These are phyloP conservation scores for Glyptemys insculpta DNA, from an alignment of 2,797 vertebrate genomes.

Conservation along the genomic window DNA sequence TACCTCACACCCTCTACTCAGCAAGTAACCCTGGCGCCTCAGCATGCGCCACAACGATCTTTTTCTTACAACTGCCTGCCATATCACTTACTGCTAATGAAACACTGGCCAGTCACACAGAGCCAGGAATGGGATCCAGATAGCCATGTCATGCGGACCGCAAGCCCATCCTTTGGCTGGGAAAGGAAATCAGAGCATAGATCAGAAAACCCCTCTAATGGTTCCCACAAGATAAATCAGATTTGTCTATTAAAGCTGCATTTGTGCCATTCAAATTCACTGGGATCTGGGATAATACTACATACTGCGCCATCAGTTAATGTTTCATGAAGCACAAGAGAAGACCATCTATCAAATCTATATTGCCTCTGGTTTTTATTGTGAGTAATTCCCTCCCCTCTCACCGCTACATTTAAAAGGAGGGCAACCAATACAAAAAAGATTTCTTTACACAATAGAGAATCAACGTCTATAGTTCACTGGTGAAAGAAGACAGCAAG, in stretches of 20 bases:
- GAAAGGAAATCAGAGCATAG: not conserved
- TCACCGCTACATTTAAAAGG: not conserved
- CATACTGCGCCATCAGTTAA: not conserved
- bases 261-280: conserved; percentile 4
- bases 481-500: not conserved
- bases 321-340: conserved; percentile 14
- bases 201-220: not conserved
- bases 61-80: not conserved
- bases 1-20: not conserved
- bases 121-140: not conserved
- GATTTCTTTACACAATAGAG: not conserved
- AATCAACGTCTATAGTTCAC: not conserved
- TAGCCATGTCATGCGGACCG: not conserved
- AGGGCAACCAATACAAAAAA: not conserved
- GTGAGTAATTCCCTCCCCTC: not conserved
- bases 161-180: not conserved
- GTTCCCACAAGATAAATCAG: not conserved
- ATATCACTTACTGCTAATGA: not conserved
- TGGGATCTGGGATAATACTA: not conserved
- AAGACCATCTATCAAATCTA: not conserved
- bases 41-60: not conserved
- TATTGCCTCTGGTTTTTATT: not conserved
- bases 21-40: not conserved
- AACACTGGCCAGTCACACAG: not conserved
- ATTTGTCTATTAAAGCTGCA: not conserved